Conservation (phyloP, 2,888 invertebrate genomes). For the Lobophora halterata region DNA sequence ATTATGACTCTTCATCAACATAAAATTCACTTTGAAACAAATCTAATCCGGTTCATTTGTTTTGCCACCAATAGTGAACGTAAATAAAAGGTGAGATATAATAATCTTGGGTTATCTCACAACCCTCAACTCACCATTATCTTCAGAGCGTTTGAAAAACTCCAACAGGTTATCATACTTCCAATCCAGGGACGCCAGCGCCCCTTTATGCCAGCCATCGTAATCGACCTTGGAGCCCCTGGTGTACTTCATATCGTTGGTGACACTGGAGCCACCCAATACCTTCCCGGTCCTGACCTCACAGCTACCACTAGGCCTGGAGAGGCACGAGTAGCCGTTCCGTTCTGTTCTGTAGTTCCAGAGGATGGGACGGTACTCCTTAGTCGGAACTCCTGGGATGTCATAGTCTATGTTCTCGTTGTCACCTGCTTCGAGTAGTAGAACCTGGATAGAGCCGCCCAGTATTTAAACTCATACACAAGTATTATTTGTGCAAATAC, state of each 20-base stretch:
- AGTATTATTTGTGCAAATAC: no score
- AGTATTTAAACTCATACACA: no score
- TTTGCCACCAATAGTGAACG: no score
- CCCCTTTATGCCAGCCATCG: conserved; percentile 62
- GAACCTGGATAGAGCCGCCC: conserved; percentile 54
- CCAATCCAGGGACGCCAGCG: conserved; percentile 65
- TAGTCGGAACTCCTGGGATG: conserved; percentile 68
- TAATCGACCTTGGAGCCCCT: conserved; percentile 69
- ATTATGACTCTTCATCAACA: no score
- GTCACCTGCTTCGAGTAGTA: conserved; percentile 67
- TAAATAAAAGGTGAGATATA: no score
- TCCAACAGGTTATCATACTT: conserved; percentile 68
- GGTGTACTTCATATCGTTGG: conserved; percentile 73
- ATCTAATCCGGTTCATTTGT: no score
- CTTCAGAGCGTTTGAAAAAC: conserved; percentile 68
- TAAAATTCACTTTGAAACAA: no score
- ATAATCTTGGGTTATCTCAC: no score
- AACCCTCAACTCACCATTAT: conserved; percentile 72
- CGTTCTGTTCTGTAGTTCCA: conserved; percentile 73
- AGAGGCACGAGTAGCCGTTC: conserved; percentile 68
- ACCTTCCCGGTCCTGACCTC: conserved; percentile 71
- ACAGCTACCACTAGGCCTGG: conserved; percentile 66
- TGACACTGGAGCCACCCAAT: conserved; percentile 70
- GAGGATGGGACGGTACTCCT: conserved; percentile 62
- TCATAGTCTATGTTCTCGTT: conserved; percentile 72